A percentile compares a stretch with the other conserved stretches of the same genome.
phyloP scores from a whole-genome alignment of 2,113 vertebrate species.

The Ovis canadensis region DNA sequence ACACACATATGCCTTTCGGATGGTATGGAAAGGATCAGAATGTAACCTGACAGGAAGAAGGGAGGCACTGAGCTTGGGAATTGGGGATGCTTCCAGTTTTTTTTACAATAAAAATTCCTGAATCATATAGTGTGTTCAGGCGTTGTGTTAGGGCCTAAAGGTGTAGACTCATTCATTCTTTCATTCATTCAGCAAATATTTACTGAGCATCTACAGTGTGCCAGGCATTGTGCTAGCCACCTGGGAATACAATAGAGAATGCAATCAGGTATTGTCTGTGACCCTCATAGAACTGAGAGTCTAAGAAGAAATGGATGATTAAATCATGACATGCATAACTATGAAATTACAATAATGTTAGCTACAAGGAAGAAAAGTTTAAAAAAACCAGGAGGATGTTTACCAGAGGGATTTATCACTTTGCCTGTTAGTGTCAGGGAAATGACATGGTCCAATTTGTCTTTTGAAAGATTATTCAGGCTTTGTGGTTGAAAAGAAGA shows the following conservation, averaged over 20 bases:
- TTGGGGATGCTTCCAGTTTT: neutral
- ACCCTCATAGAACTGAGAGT: neutral
- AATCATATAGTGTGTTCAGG: neutral
- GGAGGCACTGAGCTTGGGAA: neutral
- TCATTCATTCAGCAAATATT: neutral
- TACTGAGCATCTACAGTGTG: neutral
- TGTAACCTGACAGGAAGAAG: neutral
- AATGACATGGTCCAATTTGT: neutral
- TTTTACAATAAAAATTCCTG: neutral
- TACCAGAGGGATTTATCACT: neutral
- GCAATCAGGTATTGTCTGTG: neutral
- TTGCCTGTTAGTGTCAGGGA: neutral
- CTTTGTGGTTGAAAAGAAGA: neutral
- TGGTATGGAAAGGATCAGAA: neutral
- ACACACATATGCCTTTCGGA: fast-evolving
- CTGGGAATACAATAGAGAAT: neutral
- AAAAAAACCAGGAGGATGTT: neutral
- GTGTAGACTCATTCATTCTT: neutral
- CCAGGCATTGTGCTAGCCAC: neutral
- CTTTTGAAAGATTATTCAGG: neutral
- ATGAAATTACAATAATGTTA: neutral
- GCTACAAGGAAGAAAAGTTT: neutral
- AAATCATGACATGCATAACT: neutral
- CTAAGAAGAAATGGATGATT: neutral
- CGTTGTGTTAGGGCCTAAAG: neutral